Conservation (phyloP, 2,797 vertebrate genomes). For the Knipowitschia caucasica region DNA sequence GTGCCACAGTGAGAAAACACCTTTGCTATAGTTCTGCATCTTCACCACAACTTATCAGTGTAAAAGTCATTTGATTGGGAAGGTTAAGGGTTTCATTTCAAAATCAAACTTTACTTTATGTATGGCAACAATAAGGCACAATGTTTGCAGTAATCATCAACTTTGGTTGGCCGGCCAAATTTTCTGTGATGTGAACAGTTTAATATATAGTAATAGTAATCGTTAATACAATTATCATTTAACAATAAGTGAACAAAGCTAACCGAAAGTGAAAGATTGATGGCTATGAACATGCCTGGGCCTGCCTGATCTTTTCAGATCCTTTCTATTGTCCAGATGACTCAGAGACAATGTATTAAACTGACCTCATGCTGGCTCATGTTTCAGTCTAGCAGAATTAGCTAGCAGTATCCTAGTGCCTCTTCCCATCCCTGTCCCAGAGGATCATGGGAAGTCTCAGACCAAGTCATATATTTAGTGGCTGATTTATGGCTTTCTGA, state of each 20-base stretch:
- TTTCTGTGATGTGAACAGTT: neutral
- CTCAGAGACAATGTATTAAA: conserved; percentile 9
- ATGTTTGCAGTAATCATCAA: too few species aligned
- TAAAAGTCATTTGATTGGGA: too few species aligned
- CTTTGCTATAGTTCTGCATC: conserved; percentile 30
- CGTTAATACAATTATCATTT: neutral
- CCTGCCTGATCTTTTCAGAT: conserved; percentile 5
- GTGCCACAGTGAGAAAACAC: conserved; percentile 42
- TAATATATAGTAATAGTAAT: neutral
- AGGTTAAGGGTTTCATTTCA: too few species aligned
- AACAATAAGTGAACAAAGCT: neutral
- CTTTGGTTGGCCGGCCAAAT: too few species aligned
- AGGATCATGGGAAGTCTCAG: conserved; percentile 28
- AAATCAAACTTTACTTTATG: too few species aligned
- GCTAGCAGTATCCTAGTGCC: conserved; percentile 15
- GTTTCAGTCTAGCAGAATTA: conserved; percentile 11
- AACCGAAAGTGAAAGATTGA: neutral
- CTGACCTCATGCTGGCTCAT: conserved; percentile 5
- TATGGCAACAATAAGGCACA: too few species aligned
- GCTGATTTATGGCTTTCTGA: conserved; percentile 28
- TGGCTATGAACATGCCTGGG: neutral
- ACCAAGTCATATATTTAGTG: conserved; percentile 36
- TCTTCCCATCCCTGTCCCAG: conserved; percentile 20
- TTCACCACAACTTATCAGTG: neutral
- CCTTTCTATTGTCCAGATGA: conserved; percentile 4